phyloP scores from a whole-genome alignment of 2,113 vertebrate genomes.

The Embiotoca jacksoni region DNA sequence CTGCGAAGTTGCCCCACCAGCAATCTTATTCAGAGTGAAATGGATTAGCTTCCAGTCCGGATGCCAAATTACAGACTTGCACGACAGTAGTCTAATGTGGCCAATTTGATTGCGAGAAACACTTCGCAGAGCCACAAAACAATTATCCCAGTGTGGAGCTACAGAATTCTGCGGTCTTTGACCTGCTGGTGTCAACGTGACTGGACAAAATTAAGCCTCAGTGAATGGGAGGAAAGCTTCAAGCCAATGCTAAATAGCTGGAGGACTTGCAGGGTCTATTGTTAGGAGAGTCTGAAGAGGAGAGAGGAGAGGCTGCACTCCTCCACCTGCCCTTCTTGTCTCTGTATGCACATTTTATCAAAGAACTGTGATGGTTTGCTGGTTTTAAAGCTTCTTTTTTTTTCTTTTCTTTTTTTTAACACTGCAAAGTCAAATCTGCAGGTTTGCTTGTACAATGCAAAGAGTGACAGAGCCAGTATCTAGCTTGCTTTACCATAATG shows the following conservation, averaged over 20 bases:
- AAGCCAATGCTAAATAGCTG: background rate
- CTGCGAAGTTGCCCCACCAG: background rate
- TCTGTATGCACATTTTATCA: background rate
- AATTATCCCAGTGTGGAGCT: constrained; percentile 22
- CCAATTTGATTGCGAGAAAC: constrained; percentile 25
- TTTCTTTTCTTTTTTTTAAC: background rate
- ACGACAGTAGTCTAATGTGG: constrained; percentile 15
- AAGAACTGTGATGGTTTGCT: constrained; percentile 15
- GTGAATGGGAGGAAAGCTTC: background rate
- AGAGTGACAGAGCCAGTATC: background rate
- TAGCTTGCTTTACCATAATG: background rate
- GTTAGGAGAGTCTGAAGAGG: constrained; percentile 1
- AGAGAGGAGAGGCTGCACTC: background rate
- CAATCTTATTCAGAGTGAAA: constrained; percentile 22
- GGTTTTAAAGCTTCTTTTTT: background rate
- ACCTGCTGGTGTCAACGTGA: background rate
- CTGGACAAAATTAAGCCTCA: constrained; percentile 4
- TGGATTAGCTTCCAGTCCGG: constrained; percentile 31
- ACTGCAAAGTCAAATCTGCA: background rate
- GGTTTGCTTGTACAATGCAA: background rate
- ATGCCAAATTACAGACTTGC: constrained; percentile 38
- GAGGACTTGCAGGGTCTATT: background rate
- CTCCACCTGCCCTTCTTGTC: background rate
- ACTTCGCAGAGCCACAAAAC: constrained; percentile 41
- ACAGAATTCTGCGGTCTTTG: background rate